phyloP scores from a whole-genome alignment of 2,797 vertebrate genomes.

The Lepilemur ruficaudatus region DNA sequence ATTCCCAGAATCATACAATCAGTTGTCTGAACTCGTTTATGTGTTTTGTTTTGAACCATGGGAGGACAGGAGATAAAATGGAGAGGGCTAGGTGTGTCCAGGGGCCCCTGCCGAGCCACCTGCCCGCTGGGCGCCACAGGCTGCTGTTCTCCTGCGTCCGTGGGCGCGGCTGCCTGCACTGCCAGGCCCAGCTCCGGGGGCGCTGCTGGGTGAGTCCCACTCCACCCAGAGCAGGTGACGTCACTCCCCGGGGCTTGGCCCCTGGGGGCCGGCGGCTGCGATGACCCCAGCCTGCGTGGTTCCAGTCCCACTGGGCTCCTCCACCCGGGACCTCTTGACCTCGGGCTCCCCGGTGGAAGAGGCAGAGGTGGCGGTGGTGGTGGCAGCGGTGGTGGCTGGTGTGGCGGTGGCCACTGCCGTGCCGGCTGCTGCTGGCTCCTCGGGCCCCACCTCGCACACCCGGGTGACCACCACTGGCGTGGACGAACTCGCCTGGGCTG shows the following conservation, averaged over 20 bases:
- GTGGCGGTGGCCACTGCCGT: background rate
- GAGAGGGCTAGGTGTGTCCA: slow-evolving; percentile 69
- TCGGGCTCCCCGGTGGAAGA: slow-evolving; percentile 88
- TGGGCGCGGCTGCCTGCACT: slow-evolving; percentile 27
- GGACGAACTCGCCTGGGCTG: slow-evolving; percentile 96
- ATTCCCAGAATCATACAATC: slow-evolving; percentile 83
- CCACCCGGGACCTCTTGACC: slow-evolving; percentile 91
- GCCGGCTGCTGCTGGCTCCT: slow-evolving; percentile 78
- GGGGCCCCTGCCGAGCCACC: background rate
- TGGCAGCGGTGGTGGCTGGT: background rate
- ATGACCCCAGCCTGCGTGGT: slow-evolving; percentile 81
- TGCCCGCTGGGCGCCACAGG: slow-evolving; percentile 18
- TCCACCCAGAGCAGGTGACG: background rate
- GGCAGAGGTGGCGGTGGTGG: background rate
- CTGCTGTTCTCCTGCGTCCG: slow-evolving; percentile 62
- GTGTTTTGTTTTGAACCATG: slow-evolving; percentile 60
- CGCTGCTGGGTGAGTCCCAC: slow-evolving; percentile 65
- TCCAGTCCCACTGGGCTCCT: slow-evolving; percentile 84
- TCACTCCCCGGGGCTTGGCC: slow-evolving; percentile 86
- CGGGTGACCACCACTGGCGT: slow-evolving; percentile 93
- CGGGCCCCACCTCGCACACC: slow-evolving; percentile 83
- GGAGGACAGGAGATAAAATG: background rate
- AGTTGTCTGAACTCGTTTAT: slow-evolving; percentile 82
- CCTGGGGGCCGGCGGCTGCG: slow-evolving; percentile 82
- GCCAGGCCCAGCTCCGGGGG: slow-evolving; percentile 56